These are phyloP conservation scores for Calameuta idolon DNA, from an alignment of 2,888 invertebrate genomes.

Conservation along the genomic window DNA sequence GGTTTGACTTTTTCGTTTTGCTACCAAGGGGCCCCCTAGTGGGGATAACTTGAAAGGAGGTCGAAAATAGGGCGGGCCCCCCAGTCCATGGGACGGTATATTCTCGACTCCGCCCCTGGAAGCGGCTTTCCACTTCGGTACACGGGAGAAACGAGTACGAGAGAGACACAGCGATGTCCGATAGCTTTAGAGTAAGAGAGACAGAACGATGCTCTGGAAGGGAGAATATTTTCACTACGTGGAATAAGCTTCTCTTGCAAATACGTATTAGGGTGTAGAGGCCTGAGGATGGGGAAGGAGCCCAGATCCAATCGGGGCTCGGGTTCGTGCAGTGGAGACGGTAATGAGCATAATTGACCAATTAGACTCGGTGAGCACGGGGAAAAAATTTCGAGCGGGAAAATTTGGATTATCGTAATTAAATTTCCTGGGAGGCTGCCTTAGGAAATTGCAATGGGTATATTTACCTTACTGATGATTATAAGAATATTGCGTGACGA, in stretches of 20 bases:
- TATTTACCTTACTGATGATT: neutral
- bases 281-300: constrained; percentile 33
- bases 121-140: neutral
- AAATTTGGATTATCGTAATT: constrained; percentile 39
- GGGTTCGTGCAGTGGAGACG: constrained; percentile 60
- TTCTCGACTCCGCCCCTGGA: constrained; percentile 29
- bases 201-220: constrained; percentile 12
- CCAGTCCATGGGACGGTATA: constrained; percentile 26
- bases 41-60: constrained; percentile 26
- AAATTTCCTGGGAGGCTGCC: neutral
- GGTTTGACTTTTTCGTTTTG: constrained; percentile 56
- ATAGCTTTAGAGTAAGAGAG: neutral
- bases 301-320: constrained; percentile 59
- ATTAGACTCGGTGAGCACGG: constrained; percentile 61
- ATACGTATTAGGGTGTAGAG: constrained; percentile 28
- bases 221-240: constrained; percentile 42
- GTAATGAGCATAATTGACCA: constrained; percentile 68
- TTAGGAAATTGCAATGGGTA: neutral
- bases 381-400: constrained; percentile 42
- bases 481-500: neutral
- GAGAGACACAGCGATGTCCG: neutral
- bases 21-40: constrained; percentile 25
- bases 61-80: constrained; percentile 32
- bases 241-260: constrained; percentile 46
- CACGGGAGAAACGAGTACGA: neutral